Base-by-base conservation (phyloP, 2,113 vertebrate genomes). In the Thermophis baileyi region DNA sequence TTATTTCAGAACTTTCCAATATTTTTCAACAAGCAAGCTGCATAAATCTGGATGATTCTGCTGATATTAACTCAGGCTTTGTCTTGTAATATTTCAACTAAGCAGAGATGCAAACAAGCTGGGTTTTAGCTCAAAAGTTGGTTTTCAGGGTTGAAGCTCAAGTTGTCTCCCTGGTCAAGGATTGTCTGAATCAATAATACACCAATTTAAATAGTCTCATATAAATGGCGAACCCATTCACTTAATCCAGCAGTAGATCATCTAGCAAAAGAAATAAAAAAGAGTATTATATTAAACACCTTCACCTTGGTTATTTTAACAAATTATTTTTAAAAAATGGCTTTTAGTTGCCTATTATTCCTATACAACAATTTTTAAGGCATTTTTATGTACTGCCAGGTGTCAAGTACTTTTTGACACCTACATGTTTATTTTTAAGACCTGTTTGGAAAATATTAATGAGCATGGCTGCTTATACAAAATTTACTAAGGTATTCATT, bases 371-470 rank as follows among this genome's bases (percentile, higher is more conserved):
- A 92, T 95, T 95, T 92, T 24, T 92, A 90, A 24, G 8, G 7
- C 63, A 90, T 86, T 69, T 96, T 95, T 95, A 94, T 91, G 93
- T 95, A 95, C 93, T 95, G 91, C 55, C 96, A 89, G 92, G 95
- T 96, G 94, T 93, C 95, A 96, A 96, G 87, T 96, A 96, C 94
- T 96, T 97, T 97, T 94, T 94, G 91, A 95, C 96, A 95, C 30
- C 94, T 69, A 85, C 89, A 22, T 94, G 95, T 96, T 97, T 98
- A 96, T 96, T 97, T 97, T 96, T 92, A 97, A 97, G 94, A 87
- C 94, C 90, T 51, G 89, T 95, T 97, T 96, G 57, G 86, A 94
- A 97, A 97, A 96, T 93, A 94, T 88, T 96, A 96, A 91, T 91
- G 90, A 89, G 94, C 94, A 20, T 94, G 96, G 96, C 95, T 95